Conservation (phyloP, 2,797 vertebrate species). For the Ambastaia sidthimunki region DNA sequence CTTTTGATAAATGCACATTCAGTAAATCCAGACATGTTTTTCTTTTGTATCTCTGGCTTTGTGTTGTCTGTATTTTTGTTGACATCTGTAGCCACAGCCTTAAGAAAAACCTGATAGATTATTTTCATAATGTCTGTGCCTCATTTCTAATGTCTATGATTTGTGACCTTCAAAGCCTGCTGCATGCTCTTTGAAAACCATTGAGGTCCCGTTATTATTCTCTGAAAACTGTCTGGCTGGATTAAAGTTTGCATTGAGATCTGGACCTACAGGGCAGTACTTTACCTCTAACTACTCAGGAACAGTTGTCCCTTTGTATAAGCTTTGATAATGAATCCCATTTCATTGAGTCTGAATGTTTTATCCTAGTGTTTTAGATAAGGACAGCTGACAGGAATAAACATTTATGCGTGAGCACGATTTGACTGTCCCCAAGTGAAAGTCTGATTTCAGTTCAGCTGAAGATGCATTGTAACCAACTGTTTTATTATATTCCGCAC, state of each 20-base stretch:
- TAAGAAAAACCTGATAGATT: constrained; percentile 10
- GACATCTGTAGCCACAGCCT: constrained; percentile 17
- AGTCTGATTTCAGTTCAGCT: constrained; percentile 30
- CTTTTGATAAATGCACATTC: constrained; percentile 7
- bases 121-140: constrained; percentile 22
- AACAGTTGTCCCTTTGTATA: constrained; percentile 50
- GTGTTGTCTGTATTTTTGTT: constrained; percentile 26
- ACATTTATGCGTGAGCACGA: neutral
- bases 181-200: constrained; percentile 17
- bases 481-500: neutral
- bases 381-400: constrained; percentile 33
- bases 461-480: neutral
- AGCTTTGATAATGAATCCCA: constrained; percentile 42
- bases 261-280: constrained; percentile 26
- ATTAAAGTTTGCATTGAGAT: constrained; percentile 30
- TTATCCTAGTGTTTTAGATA: constrained; percentile 41
- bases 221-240: constrained; percentile 32
- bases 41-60: constrained; percentile 13
- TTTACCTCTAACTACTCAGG: constrained; percentile 21
- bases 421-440: constrained; percentile 35
- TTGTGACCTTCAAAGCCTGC: constrained; percentile 41
- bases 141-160: constrained; percentile 14
- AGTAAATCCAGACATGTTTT: constrained; percentile 17
- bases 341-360: constrained; percentile 51
- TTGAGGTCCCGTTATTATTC: constrained; percentile 31